These are phyloP conservation scores for Onychomys leucogaster DNA, from an alignment of 2,797 vertebrate genomes.

Conservation along the genomic window DNA sequence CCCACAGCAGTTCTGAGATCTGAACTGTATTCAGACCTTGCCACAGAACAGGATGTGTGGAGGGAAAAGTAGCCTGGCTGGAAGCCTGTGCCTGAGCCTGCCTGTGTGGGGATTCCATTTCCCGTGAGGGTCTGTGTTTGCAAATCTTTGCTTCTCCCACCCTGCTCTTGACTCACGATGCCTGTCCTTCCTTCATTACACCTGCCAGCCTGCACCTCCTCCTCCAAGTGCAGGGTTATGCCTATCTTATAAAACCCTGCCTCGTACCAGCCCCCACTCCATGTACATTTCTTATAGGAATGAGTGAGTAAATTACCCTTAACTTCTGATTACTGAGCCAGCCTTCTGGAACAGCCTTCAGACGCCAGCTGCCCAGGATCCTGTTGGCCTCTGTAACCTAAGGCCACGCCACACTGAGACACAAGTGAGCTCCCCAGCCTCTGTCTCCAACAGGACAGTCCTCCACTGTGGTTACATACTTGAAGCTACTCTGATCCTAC, in stretches of 20 bases:
- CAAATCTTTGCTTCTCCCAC: background rate
- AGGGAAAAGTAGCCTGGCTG: background rate
- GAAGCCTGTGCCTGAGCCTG: background rate
- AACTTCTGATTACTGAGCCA: background rate
- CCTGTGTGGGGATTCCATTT: background rate
- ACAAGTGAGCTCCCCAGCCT: background rate
- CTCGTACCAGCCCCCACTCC: background rate
- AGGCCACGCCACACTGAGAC: background rate
- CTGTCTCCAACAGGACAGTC: background rate
- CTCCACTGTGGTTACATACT: background rate
- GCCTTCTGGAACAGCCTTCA: background rate
- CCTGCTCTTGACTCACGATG: background rate
- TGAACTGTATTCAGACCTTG: background rate
- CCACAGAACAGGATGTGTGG: background rate
- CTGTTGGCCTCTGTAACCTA: background rate
- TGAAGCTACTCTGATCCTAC: background rate
- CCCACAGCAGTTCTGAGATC: background rate
- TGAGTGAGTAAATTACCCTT: background rate
- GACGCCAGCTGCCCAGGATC: background rate
- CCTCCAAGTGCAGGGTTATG: background rate
- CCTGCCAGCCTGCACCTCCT: background rate
- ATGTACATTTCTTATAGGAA: background rate
- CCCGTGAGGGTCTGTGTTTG: background rate
- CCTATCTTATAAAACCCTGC: background rate
- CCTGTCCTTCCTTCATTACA: background rate